These are phyloP conservation scores for Conus canariensis DNA, from an alignment of 2,888 invertebrate species.

Conservation along the genomic window DNA sequence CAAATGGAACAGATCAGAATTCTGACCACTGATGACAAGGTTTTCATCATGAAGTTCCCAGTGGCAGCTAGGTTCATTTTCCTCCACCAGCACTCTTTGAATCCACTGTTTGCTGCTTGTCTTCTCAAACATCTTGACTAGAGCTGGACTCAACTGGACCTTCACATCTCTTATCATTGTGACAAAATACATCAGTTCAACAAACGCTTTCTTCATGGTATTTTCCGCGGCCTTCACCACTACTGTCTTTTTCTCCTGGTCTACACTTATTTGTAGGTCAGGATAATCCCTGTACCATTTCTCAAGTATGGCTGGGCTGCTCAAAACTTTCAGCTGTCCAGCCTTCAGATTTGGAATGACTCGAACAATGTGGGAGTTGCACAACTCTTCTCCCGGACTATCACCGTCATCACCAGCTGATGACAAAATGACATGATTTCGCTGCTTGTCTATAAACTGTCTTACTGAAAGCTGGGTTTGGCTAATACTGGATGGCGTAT, in stretches of 20 bases:
- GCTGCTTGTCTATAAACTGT: background rate
- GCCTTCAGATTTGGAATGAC: constrained; percentile 8
- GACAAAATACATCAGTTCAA: constrained; percentile 13
- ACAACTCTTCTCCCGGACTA: background rate
- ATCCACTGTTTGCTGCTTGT: background rate
- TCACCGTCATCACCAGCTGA: background rate
- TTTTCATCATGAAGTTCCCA: constrained; percentile 15
- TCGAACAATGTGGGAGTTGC: background rate
- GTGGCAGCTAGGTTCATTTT: background rate
- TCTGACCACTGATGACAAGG: constrained; percentile 8
- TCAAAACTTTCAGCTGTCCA: constrained; percentile 15
- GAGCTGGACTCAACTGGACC: constrained; percentile 4
- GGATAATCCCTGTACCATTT: constrained; percentile 1
- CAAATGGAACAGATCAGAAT: background rate
- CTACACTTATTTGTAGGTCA: background rate
- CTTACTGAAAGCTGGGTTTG: background rate
- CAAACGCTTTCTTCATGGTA: constrained; percentile 6
- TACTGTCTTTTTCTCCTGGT: background rate
- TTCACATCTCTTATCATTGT: constrained; percentile 7
- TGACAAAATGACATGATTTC: background rate
- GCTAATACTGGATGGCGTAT: background rate
- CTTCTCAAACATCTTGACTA: constrained; percentile 17
- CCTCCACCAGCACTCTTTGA: background rate
- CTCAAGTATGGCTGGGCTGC: background rate
- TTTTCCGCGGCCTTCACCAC: background rate